Percentiles rank a stretch among this genome's conserved stretches.
Conservation (phyloP, 2,113 vertebrate genomes). For the Labeo rohita region DNA sequence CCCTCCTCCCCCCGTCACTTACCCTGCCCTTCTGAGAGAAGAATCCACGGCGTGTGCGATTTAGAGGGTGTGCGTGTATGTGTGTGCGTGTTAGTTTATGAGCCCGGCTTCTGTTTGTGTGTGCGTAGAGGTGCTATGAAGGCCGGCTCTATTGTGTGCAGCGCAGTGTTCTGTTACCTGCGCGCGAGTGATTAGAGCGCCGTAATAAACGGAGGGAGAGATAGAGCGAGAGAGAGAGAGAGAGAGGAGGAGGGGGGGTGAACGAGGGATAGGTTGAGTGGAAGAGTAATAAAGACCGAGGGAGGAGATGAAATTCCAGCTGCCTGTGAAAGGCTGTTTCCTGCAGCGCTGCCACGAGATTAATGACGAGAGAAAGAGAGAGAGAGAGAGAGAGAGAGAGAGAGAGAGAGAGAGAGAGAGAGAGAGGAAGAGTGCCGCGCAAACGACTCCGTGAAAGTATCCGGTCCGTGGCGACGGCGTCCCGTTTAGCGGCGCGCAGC, state of each 20-base stretch:
- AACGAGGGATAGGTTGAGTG: slow-evolving; percentile 39
- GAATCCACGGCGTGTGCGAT: slow-evolving; percentile 49
- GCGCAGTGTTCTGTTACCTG: slow-evolving; percentile 57
- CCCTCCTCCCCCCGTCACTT: slow-evolving; percentile 20
- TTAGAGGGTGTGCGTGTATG: slow-evolving; percentile 25
- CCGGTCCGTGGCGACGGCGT: slow-evolving; percentile 10
- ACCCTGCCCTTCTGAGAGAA: slow-evolving; percentile 40
- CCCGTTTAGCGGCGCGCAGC: background rate
- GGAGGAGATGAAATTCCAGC: slow-evolving; percentile 63
- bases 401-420: background rate
- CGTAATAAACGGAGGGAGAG: slow-evolving; percentile 55
- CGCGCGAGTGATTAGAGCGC: slow-evolving; percentile 57
- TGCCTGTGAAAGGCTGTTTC: slow-evolving; percentile 56
- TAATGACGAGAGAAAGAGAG: slow-evolving; percentile 52
- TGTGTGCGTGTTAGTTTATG: slow-evolving; percentile 33
- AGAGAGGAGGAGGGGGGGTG: slow-evolving; percentile 6
- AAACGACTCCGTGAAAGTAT: slow-evolving; percentile 22
- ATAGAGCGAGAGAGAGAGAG: background rate
- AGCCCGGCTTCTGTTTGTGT: slow-evolving; percentile 33
- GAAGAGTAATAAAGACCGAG: slow-evolving; percentile 54
- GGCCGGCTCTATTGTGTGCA: slow-evolving; percentile 38
- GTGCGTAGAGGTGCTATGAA: slow-evolving; percentile 44
- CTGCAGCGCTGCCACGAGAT: slow-evolving; percentile 51
- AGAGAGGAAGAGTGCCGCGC: background rate
- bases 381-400: slow-evolving; percentile 34